Evolutionary conservation across 2,113 vertebrate genomes (phyloP), one percentile per base, ranked within the genome.

Genomic region (Anhinga rufa): DNA sequence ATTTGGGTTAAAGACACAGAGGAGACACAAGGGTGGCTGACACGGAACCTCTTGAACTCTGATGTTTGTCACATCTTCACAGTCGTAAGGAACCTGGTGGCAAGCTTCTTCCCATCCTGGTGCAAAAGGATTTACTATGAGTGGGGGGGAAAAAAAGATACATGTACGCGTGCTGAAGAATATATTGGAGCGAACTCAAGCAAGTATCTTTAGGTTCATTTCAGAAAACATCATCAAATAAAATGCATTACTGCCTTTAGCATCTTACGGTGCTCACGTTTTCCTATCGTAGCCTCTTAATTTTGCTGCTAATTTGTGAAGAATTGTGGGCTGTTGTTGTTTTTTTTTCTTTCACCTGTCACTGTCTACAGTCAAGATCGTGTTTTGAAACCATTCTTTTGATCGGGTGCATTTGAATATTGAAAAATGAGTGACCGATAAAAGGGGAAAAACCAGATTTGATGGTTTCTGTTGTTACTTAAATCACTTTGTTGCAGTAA

Each of bases 61-160:
- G 9, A 0, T 44, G 60, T 98, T 98, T 13, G 97, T 97, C 36
- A 26, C 82, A 10, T 98, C 98, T 92, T 98, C 96, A n/a, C 98
- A 98, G 16, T 96, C 89, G 0, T 29, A 14, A 74, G 89, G 58
- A 29, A 70, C 3, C 14, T 48, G 34, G 6, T 12, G 81, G 68
- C 98, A 98, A 29, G 71, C 18, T 72, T 84, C 70, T 94, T 97
- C 94, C 98, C 97, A 98, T 42, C 95, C 97, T 34, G 93, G 88
- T 52, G 94, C 96, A 76, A 98, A 98, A 55, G 98, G 97, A n/a
- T 92, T 97, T 26, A 98, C 98, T 98, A 40, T 22, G 69, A 71
- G 85, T 51, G 40, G 29, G 19, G 14, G 9, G 25, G 4, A 7
- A 12, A 34, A 10, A 10, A 36, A 17, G 15, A 58, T 3, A 28